These are phyloP conservation scores for Rhingia rostrata DNA, from an alignment of 2,888 invertebrate species.

Conservation along the genomic window DNA sequence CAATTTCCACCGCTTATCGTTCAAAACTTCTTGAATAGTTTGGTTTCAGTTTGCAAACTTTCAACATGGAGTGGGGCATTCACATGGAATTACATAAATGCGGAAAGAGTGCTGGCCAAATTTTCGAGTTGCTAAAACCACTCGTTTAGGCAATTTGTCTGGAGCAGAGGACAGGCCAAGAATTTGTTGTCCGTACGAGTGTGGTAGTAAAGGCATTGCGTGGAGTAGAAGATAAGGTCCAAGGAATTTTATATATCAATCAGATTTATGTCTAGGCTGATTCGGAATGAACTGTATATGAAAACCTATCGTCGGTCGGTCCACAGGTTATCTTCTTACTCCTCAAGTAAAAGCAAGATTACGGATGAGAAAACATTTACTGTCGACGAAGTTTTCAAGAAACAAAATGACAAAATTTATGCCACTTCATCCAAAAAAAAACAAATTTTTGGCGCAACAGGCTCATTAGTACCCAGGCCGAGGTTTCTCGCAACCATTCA, in stretches of 20 bases:
- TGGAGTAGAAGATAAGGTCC: slow-evolving; percentile 40
- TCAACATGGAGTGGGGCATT: slow-evolving; percentile 15
- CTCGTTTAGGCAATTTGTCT: neutral
- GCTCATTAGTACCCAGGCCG: no score
- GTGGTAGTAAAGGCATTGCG: slow-evolving; percentile 26
- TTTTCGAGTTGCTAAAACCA: slow-evolving; percentile 17
- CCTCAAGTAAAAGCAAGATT: no score
- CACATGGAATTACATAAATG: slow-evolving; percentile 12
- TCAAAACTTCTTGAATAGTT: no score
- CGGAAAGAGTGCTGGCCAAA: slow-evolving; percentile 27
- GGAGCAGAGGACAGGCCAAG: slow-evolving; percentile 3
- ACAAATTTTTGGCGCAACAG: no score
- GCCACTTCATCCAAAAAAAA: no score
- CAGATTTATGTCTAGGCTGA: slow-evolving; percentile 18
- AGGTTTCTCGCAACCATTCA: no score
- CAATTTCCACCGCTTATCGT: no score
- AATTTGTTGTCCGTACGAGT: slow-evolving; percentile 7
- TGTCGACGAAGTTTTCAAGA: no score
- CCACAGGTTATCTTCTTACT: no score
- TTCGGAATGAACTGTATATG: slow-evolving; percentile 6
- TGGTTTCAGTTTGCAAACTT: slow-evolving; percentile 10
- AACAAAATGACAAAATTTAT: no score
- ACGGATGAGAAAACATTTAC: no score
- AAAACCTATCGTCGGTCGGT: slow-evolving; percentile 1
- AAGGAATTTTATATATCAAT: slow-evolving; percentile 26